Evolutionary conservation across 2,797 vertebrate species (phyloP).

Genomic region (Scyliorhinus canicula): DNA sequence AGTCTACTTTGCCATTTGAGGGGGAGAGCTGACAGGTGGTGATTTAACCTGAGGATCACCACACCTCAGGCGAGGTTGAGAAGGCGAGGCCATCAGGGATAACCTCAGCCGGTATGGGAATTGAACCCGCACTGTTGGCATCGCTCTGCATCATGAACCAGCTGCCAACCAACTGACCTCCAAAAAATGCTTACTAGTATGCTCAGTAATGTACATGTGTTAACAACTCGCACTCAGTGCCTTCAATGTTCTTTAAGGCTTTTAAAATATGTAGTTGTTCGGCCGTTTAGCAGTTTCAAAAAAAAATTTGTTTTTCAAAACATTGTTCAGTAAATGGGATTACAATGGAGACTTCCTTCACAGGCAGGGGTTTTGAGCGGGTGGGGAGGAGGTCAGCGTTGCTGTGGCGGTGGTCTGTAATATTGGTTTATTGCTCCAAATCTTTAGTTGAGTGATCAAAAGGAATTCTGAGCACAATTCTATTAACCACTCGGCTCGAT

Average conservation of each 20-base stretch:
- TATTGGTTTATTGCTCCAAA: not conserved
- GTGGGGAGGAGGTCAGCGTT: no score
- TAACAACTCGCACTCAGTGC: not conserved
- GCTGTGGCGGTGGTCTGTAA: not conserved
- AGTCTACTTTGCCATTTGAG: no score
- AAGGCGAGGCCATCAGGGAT: no score
- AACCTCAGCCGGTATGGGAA: no score
- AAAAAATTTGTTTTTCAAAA: not conserved
- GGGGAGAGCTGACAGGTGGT: no score
- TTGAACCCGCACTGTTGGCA: no score
- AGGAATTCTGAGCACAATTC: not conserved
- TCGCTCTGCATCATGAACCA: no score
- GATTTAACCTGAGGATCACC: no score
- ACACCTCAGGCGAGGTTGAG: no score
- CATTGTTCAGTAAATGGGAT: not conserved
- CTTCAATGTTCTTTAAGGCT: not conserved
- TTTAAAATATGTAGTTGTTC: not conserved
- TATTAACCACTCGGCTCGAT: not conserved
- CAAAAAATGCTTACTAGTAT: no score
- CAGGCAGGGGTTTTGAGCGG: no score
- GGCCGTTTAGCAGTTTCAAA: not conserved
- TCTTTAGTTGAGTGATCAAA: not conserved
- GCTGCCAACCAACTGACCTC: no score
- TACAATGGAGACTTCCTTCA: not conserved
- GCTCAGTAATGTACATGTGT: not conserved